Conservation (phyloP, 2,888 invertebrate species). For the Drosophila aldrichi region DNA sequence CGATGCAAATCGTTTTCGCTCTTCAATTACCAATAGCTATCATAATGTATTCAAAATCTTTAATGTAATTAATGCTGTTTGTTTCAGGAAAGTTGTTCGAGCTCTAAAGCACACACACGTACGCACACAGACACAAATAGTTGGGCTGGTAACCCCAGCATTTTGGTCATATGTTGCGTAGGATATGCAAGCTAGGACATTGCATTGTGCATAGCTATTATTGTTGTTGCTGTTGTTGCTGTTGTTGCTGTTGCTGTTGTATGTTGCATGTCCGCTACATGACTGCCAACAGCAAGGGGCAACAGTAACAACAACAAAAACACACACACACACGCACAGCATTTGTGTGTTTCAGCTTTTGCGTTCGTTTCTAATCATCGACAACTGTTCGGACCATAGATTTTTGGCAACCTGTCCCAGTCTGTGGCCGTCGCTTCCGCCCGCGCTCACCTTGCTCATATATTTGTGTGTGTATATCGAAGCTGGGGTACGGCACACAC, state of each 20-base stretch:
- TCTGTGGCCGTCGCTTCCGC: neutral
- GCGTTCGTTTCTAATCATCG: constrained; percentile 74
- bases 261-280: constrained; percentile 47
- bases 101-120: constrained; percentile 29
- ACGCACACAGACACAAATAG: constrained; percentile 3
- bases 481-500: constrained; percentile 16
- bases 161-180: constrained; percentile 21
- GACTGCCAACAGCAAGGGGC: constrained; percentile 37
- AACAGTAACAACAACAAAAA: constrained; percentile 18
- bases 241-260: constrained; percentile 42
- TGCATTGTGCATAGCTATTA: constrained; percentile 33
- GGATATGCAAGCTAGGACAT: constrained; percentile 56
- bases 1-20: constrained; percentile 31
- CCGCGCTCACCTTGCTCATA: neutral
- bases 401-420: constrained; percentile 39
- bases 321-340: constrained; percentile 25
- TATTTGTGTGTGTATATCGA: neutral
- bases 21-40: constrained; percentile 34
- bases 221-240: constrained; percentile 26
- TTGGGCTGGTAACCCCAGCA: neutral
- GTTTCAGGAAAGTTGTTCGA: constrained; percentile 73
- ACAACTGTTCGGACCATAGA: constrained; percentile 73
- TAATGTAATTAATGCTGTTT: constrained; percentile 81
- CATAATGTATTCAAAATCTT: constrained; percentile 77
- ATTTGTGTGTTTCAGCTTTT: constrained; percentile 31